Base-by-base conservation (phyloP, 2,888 invertebrate genomes). In the Unio delphinus region DNA sequence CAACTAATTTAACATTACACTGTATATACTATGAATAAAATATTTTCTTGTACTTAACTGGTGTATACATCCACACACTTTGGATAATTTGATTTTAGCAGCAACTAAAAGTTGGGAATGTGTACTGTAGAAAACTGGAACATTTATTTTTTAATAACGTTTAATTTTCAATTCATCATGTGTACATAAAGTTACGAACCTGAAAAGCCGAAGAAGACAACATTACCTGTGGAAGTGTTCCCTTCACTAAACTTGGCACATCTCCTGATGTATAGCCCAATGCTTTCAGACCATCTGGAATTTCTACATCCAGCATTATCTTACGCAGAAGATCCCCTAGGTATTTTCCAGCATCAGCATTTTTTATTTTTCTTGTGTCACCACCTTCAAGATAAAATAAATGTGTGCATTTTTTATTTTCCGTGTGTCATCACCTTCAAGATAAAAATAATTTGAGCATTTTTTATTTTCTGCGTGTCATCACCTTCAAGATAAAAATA, bases 201-300 rank as follows among this genome's bases (percentile, higher is more conserved):
- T 34, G 7, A 45, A 8, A 45, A 45, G 11, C 45, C 2, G 2
- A 45, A 45, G 11, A 11, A 0, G n/a, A 15, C 23, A 5, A n/a
- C n/a, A 45, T 23, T 76, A 95, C 95, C 93, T 96, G 96, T 1
- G 96, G 96, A 81, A 96, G 89, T 45, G 96, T 94, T 70, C 96
- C 96, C 84, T 94, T 92, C 0, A 96, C 95, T 67, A 96, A 90
- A 23, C 90, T 91, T 1, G 95, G 94, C 76, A 96, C 94, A 87
- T 96, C 95, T 11, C 91, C 91, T 26, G 90, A 92, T 0, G 90
- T 91, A 85, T 94, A 97, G 1, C 96, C 96, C 4, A 97, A 91
- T 0, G 92, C 93, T 0, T 89, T 89, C 61, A 97, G 90, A 20
- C 97, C 97, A 89, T 97, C 94, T 80, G 95, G 95, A 56, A 97